Percentiles rank a stretch among this genome's conserved stretches.
phyloP scores from a whole-genome alignment of 2,113 vertebrate genomes.

The Amphiprion ocellaris region DNA sequence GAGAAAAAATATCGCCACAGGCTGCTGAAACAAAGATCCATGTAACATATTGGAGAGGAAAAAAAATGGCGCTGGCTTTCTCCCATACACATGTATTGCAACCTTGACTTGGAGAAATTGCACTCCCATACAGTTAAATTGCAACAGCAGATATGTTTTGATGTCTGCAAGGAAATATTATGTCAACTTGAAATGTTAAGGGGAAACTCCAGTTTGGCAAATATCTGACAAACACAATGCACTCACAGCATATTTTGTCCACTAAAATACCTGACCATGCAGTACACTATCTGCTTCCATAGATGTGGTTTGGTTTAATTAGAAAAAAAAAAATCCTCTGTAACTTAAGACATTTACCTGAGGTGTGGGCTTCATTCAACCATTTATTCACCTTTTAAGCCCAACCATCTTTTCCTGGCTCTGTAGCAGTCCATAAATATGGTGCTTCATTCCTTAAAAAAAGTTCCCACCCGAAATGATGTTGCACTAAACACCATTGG shows the following conservation, averaged over 20 bases:
- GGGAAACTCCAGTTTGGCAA: no score
- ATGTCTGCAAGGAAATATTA: slow-evolving; percentile 1
- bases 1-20: slow-evolving; percentile 17
- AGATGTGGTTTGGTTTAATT: no score
- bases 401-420: no score
- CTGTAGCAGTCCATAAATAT: neutral
- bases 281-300: neutral
- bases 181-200: neutral
- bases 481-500: neutral
- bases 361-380: neutral
- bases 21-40: slow-evolving; percentile 10
- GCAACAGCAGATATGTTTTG: neutral
- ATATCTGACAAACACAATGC: no score
- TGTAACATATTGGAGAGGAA: slow-evolving; percentile 2
- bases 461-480: neutral
- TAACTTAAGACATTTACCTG: no score
- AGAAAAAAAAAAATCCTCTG: no score
- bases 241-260: no score
- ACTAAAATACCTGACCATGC: neutral
- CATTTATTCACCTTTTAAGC: no score
- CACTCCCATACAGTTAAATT: neutral
- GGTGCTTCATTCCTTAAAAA: neutral
- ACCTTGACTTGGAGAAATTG: neutral
- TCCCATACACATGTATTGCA: neutral
- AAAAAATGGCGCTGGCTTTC: slow-evolving; percentile 15